phyloP scores from a whole-genome alignment of 2,888 invertebrate species.

The Dyspetes luteomarginatus region DNA sequence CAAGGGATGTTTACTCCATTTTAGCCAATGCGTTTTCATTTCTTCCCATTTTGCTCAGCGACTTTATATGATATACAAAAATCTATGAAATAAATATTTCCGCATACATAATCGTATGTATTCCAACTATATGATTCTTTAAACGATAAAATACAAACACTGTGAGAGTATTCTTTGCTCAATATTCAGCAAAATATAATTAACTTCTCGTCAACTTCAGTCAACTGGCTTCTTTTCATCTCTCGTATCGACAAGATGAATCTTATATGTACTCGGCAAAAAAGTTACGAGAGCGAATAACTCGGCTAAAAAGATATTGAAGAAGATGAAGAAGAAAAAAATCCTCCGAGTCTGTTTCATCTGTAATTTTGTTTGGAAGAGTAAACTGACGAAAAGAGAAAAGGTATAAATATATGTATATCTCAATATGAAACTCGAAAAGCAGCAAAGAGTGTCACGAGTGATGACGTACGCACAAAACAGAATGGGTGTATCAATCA shows the following conservation, averaged over 20 bases:
- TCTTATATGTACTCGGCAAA: neutral
- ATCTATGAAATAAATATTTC: too few species aligned
- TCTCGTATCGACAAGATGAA: neutral
- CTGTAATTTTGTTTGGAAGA: slow-evolving; percentile 16
- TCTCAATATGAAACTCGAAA: neutral
- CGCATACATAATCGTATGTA: too few species aligned
- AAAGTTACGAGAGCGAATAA: slow-evolving; percentile 6
- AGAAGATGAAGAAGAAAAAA: slow-evolving; percentile 15
- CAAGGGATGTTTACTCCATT: too few species aligned
- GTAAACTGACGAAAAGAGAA: neutral
- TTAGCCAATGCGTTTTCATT: too few species aligned
- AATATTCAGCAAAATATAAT: too few species aligned
- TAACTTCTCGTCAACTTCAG: too few species aligned
- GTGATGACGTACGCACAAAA: neutral
- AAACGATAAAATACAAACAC: too few species aligned
- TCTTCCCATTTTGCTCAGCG: too few species aligned
- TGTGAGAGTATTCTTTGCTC: too few species aligned
- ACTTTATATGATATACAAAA: too few species aligned
- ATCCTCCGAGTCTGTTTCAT: slow-evolving; percentile 10
- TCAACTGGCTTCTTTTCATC: too few species aligned
- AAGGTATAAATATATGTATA: slow-evolving; percentile 4
- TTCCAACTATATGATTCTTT: too few species aligned
- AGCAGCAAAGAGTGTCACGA: slow-evolving; percentile 5
- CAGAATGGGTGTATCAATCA: slow-evolving; percentile 45
- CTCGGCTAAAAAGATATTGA: neutral